These are phyloP conservation scores for Rhinophrynus dorsalis DNA, from an alignment of 2,797 vertebrate genomes.

Conservation along the genomic window DNA sequence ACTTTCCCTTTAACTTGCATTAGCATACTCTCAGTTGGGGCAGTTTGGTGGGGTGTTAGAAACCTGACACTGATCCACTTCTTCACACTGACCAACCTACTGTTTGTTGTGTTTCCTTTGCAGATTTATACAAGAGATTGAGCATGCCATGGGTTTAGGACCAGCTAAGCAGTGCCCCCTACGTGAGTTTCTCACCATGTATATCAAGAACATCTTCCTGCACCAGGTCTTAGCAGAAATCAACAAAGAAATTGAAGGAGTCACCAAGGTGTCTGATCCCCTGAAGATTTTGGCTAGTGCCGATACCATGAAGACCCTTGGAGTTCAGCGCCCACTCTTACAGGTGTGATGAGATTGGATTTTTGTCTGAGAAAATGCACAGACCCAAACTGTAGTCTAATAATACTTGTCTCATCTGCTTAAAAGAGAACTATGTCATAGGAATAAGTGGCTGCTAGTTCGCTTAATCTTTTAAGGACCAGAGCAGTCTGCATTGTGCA, in stretches of 20 bases:
- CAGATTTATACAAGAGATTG: slow-evolving; percentile 96
- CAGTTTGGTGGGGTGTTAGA: too few relatives aligned
- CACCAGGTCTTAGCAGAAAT: slow-evolving; percentile 90
- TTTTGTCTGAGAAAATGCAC: too few relatives aligned
- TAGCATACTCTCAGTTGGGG: too few relatives aligned
- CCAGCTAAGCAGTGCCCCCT: slow-evolving; percentile 94
- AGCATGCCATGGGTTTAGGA: slow-evolving; percentile 83
- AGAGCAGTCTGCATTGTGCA: too few relatives aligned
- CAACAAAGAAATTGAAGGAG: slow-evolving; percentile 93
- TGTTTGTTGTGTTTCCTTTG: slow-evolving; percentile 4
- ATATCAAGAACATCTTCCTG: slow-evolving; percentile 97
- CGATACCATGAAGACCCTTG: slow-evolving; percentile 94
- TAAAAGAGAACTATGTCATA: too few relatives aligned
- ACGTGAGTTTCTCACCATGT: slow-evolving; percentile 90
- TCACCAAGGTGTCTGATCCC: slow-evolving; percentile 89
- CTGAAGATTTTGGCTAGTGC: slow-evolving; percentile 90
- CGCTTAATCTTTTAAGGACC: too few relatives aligned
- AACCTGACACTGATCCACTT: too few relatives aligned
- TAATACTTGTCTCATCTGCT: too few relatives aligned
- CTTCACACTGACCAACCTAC: too few relatives aligned
- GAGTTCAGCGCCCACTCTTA: slow-evolving; percentile 88
- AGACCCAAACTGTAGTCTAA: too few relatives aligned
- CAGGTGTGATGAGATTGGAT: slow-evolving; percentile 76
- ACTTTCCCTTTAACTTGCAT: too few relatives aligned
- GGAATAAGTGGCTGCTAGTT: too few relatives aligned